phyloP scores from a whole-genome alignment of 1,140 invertebrate species.

The Cydia amplana region DNA sequence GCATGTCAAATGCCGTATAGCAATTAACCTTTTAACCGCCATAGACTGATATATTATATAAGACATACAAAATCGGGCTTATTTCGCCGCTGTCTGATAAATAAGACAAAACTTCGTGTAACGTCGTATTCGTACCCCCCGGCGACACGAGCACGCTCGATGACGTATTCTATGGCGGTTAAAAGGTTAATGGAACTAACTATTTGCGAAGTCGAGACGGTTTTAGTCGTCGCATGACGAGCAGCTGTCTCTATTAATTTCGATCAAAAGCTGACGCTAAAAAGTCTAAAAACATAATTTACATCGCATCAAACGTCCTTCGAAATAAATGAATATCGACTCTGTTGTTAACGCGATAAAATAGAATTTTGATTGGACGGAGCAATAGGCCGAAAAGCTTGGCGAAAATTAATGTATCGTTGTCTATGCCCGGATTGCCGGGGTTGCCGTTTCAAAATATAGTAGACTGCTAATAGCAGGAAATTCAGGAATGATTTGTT shows the following conservation, averaged over 20 bases:
- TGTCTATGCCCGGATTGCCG: not conserved
- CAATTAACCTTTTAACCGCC: no score
- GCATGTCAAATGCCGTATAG: not conserved
- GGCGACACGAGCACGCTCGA: no score
- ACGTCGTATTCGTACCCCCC: no score
- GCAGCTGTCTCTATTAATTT: slow-evolving; percentile 35
- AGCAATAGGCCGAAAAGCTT: not conserved
- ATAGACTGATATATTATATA: no score
- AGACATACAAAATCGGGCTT: no score
- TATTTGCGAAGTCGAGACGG: slow-evolving; percentile 2
- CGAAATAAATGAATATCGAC: slow-evolving; percentile 6
- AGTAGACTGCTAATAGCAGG: not conserved
- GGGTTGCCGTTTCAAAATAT: not conserved
- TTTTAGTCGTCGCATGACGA: slow-evolving; percentile 10
- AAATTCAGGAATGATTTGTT: not conserved
- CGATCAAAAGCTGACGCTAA: slow-evolving; percentile 29
- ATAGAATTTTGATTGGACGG: not conserved
- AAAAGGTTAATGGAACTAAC: slow-evolving; percentile 5
- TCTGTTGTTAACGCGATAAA: not conserved
- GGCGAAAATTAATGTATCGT: not conserved
- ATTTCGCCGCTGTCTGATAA: no score
- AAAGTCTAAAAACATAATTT: slow-evolving; percentile 33
- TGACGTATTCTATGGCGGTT: no score
- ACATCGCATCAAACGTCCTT: slow-evolving; percentile 20
- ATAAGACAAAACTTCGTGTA: no score